Evolutionary conservation across 2,888 invertebrate genomes (phyloP).

Genomic region (Calliopum simillimum): DNA sequence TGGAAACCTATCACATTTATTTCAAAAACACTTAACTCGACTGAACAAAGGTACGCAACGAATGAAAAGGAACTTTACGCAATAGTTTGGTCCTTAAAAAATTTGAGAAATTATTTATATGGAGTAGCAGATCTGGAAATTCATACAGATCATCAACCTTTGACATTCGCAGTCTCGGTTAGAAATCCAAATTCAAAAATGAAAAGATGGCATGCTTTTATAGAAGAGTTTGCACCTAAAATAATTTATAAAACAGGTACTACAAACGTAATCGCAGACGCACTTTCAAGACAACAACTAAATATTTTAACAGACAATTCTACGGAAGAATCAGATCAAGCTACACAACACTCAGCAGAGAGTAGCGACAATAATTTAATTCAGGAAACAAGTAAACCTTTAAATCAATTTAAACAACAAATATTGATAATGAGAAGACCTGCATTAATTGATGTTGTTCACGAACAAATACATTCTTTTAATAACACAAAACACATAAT

Average conservation of each 20-base stretch:
- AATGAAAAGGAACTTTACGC: slow-evolving; percentile 61
- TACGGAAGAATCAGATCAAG: background rate
- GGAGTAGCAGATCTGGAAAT: slow-evolving; percentile 49
- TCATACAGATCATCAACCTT: slow-evolving; percentile 43
- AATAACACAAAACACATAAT: background rate
- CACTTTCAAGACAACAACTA: slow-evolving; percentile 25
- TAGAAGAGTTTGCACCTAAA: slow-evolving; percentile 54
- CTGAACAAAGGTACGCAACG: slow-evolving; percentile 52
- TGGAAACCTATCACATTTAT: slow-evolving; percentile 53
- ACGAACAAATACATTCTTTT: background rate
- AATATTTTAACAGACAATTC: slow-evolving; percentile 3
- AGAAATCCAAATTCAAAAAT: slow-evolving; percentile 55
- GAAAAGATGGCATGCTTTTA: slow-evolving; percentile 58
- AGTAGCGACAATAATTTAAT: slow-evolving; percentile 31
- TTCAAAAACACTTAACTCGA: slow-evolving; percentile 51
- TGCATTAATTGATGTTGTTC: slow-evolving; percentile 3
- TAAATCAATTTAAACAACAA: slow-evolving; percentile 41
- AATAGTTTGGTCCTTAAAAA: slow-evolving; percentile 59
- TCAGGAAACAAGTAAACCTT: slow-evolving; percentile 32
- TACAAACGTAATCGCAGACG: slow-evolving; percentile 33
- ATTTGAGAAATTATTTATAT: slow-evolving; percentile 60
- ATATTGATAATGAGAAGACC: slow-evolving; percentile 21
- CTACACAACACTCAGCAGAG: slow-evolving; percentile 34
- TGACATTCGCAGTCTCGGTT: slow-evolving; percentile 40
- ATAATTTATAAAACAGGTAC: slow-evolving; percentile 47